Percentiles rank a stretch among this genome's conserved stretches.
These are phyloP conservation scores for Lucilia cuprina DNA, from an alignment of 1,140 invertebrate species.

Conservation along the genomic window DNA sequence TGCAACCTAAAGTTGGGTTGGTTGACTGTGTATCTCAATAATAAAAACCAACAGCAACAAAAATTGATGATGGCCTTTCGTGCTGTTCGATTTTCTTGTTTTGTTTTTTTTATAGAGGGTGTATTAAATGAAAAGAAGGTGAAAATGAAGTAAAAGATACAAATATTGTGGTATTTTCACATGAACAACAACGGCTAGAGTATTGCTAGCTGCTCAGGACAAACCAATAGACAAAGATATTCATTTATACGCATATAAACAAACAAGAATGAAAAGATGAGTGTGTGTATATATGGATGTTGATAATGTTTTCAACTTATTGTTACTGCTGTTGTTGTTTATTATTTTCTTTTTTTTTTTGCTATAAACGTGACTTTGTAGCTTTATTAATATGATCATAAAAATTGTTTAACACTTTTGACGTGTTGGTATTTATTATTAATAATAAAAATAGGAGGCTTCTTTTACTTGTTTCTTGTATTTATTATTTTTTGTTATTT, in stretches of 20 bases:
- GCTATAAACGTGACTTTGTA: slow-evolving; percentile 36
- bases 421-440: slow-evolving; percentile 38
- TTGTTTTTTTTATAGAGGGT: background rate
- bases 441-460: slow-evolving; percentile 36
- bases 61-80: background rate
- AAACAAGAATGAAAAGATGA: background rate
- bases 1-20: background rate
- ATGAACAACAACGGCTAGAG: background rate
- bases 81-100: background rate
- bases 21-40: background rate
- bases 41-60: background rate
- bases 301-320: background rate
- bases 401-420: slow-evolving; percentile 39
- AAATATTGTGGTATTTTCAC: too few species aligned
- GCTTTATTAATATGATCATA: slow-evolving; percentile 38
- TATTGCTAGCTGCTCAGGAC: background rate
- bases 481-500: background rate
- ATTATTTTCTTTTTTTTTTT: background rate
- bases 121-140: too few species aligned
- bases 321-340: background rate
- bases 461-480: background rate
- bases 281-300: background rate
- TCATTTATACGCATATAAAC: background rate
- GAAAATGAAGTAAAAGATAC: too few species aligned
- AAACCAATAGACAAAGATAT: background rate